These are phyloP conservation scores for Dendrolimus pini DNA, from an alignment of 2,888 invertebrate species.

Conservation along the genomic window DNA sequence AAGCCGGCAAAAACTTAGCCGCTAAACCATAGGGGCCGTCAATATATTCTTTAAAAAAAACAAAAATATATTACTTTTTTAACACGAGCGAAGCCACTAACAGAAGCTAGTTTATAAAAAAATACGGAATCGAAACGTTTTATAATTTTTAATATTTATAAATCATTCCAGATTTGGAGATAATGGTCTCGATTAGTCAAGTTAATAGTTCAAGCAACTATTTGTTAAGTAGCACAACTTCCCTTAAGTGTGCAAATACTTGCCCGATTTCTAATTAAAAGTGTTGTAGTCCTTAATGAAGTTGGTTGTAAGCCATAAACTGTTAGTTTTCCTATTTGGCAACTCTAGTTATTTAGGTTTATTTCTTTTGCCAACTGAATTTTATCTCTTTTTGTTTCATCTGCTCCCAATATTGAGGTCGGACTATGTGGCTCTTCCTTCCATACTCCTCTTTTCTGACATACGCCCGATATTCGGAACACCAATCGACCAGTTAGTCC, in stretches of 20 bases:
- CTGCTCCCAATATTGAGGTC: no score
- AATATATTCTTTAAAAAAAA: no score
- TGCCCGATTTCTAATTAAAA: background rate
- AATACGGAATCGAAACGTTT: background rate
- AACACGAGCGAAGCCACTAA: no score
- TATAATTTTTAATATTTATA: background rate
- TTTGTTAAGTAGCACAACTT: background rate
- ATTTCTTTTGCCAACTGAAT: background rate
- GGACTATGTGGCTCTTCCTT: no score
- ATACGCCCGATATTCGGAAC: no score
- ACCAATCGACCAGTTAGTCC: no score
- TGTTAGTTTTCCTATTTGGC: background rate
- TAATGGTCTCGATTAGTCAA: background rate
- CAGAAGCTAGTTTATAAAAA: no score
- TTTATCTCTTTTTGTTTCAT: no score
- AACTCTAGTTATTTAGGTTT: background rate
- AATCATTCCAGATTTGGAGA: background rate
- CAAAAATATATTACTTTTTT: no score
- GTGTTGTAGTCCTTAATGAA: background rate
- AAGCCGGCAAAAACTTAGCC: no score
- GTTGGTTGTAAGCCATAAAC: background rate
- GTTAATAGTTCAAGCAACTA: background rate
- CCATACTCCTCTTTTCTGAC: no score
- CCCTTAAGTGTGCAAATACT: background rate
- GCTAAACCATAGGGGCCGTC: no score